Evolutionary conservation across 2,113 vertebrate species (phyloP).

Genomic region (Oreamnos americanus): DNA sequence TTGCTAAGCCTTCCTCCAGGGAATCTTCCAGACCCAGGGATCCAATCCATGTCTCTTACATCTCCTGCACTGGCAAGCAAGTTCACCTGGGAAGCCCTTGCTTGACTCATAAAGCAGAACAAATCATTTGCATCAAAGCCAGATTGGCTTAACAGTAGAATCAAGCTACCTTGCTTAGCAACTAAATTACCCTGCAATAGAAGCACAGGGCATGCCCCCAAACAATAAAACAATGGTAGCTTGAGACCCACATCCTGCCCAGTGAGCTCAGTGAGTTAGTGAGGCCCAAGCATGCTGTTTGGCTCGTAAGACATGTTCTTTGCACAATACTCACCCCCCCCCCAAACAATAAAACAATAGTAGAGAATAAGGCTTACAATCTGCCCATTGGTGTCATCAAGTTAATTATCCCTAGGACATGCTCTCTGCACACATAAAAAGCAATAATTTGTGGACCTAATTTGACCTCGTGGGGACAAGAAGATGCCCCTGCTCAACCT

Average conservation of each 20-base stretch:
- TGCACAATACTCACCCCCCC: neutral
- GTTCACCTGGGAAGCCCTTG: neutral
- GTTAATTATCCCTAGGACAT: neutral
- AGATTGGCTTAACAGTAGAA: neutral
- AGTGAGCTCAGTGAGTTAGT: neutral
- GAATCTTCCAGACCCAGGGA: neutral
- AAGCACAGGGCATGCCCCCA: neutral
- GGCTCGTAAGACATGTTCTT: neutral
- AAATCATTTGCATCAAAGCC: neutral
- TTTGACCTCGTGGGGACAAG: neutral
- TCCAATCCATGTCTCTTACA: neutral
- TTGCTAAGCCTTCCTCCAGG: neutral
- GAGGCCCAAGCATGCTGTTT: neutral
- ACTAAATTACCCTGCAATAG: neutral
- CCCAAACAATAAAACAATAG: neutral
- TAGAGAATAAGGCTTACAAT: neutral
- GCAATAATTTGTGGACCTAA: neutral
- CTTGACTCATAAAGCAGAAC: neutral
- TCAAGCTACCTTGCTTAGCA: neutral
- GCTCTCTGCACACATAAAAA: neutral
- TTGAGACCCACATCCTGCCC: neutral
- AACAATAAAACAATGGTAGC: neutral
- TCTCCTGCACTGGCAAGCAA: neutral
- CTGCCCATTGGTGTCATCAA: neutral
- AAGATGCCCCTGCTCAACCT: neutral